Percentiles rank a stretch among this genome's conserved stretches.
These are phyloP conservation scores for Lymantria monacha DNA, from an alignment of 2,888 invertebrate species.

Conservation along the genomic window DNA sequence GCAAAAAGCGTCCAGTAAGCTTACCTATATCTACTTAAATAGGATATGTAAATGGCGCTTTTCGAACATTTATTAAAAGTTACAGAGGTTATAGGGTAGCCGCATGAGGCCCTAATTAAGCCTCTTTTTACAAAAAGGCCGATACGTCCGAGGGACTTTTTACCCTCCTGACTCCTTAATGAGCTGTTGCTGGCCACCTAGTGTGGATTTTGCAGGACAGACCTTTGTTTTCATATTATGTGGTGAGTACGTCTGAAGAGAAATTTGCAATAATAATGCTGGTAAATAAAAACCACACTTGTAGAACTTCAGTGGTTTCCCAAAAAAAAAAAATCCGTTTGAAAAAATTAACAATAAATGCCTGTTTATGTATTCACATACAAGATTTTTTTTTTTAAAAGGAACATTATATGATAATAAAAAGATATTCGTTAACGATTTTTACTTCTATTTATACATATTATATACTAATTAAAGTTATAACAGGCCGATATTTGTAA, in stretches of 20 bases:
- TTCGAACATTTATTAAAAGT: conserved; percentile 81
- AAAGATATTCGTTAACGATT: too few relatives aligned
- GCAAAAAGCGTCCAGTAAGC: conserved; percentile 15
- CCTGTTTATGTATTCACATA: too few relatives aligned
- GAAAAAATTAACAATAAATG: too few relatives aligned
- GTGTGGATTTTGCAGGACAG: conserved; percentile 64
- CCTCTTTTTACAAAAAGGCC: conserved; percentile 78
- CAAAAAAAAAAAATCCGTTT: not conserved
- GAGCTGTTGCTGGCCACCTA: conserved; percentile 72
- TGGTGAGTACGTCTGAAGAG: conserved; percentile 42
- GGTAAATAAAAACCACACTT: conserved; percentile 14
- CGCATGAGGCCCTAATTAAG: conserved; percentile 81
- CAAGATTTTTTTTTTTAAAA: too few relatives aligned
- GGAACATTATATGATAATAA: too few relatives aligned
- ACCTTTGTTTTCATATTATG: conserved; percentile 65
- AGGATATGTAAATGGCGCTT: conserved; percentile 58
- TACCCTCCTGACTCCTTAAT: conserved; percentile 79
- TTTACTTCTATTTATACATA: too few relatives aligned
- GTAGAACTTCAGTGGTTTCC: conserved; percentile 10
- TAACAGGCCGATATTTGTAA: too few relatives aligned
- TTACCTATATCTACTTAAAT: conserved; percentile 28
- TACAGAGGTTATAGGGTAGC: conserved; percentile 79
- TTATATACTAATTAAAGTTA: too few relatives aligned
- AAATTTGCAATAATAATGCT: conserved; percentile 50
- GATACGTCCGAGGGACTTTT: conserved; percentile 65